Evolutionary conservation across 2,888 invertebrate genomes (phyloP).

Genomic region (Aphodius granarius): DNA sequence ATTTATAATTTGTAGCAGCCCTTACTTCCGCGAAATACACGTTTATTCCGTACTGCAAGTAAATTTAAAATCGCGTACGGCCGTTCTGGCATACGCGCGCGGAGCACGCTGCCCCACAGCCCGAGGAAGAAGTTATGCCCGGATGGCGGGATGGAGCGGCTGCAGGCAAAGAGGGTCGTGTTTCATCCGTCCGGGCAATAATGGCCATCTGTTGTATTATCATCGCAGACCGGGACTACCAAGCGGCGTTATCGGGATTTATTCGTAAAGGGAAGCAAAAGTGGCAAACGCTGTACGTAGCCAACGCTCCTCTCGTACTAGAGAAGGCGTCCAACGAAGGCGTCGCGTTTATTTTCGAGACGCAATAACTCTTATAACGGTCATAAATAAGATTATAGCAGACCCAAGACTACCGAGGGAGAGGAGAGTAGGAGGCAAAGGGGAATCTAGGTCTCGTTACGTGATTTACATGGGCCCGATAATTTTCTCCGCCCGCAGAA

Average conservation of each 20-base stretch:
- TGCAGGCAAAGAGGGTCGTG: slow-evolving; percentile 5
- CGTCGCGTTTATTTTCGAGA: slow-evolving; percentile 38
- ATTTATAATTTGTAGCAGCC: not conserved
- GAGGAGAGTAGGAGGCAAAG: not conserved
- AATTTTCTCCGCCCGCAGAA: not conserved
- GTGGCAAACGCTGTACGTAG: slow-evolving; percentile 6
- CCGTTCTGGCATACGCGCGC: not conserved
- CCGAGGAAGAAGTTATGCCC: not conserved
- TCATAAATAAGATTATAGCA: slow-evolving; percentile 43
- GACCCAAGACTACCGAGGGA: not conserved
- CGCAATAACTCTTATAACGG: slow-evolving; percentile 43
- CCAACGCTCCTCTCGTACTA: not conserved
- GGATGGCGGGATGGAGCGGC: not conserved
- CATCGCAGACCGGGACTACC: slow-evolving; percentile 36
- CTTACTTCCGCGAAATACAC: not conserved
- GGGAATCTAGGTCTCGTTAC: slow-evolving; percentile 25
- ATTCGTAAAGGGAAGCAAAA: slow-evolving; percentile 38
- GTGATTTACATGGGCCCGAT: slow-evolving; percentile 13
- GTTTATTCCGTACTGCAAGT: not conserved
- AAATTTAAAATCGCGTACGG: not conserved
- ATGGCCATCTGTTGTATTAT: slow-evolving; percentile 47
- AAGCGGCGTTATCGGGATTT: slow-evolving; percentile 45
- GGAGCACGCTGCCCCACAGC: not conserved
- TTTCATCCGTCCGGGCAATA: slow-evolving; percentile 34
- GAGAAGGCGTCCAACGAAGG: not conserved